These are phyloP conservation scores for Sebastes taczanowskii DNA, from an alignment of 2,797 vertebrate species.

Conservation along the genomic window DNA sequence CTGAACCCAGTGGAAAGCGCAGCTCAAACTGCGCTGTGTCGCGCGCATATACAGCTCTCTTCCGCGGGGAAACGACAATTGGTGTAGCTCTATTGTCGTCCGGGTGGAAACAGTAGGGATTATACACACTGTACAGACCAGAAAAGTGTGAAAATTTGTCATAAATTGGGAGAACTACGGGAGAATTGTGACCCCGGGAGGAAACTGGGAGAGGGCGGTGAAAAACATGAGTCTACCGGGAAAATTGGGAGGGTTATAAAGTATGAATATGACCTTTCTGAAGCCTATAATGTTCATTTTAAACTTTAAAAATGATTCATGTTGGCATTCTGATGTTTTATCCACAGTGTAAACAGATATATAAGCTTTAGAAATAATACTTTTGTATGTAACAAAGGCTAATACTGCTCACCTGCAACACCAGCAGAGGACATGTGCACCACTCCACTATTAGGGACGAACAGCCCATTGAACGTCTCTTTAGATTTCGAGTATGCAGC, in stretches of 20 bases:
- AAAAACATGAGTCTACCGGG: too few species aligned
- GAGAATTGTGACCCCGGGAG: too few species aligned
- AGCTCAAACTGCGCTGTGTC: too few species aligned
- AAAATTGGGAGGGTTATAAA: too few species aligned
- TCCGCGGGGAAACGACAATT: rapidly evolving
- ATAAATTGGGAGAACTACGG: too few species aligned
- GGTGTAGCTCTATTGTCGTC: too few species aligned
- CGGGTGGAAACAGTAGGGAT: too few species aligned
- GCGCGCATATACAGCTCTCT: rapidly evolving
- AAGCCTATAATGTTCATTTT: not conserved
- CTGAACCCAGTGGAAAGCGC: rapidly evolving
- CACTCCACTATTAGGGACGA: conserved; percentile 92
- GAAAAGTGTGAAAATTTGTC: too few species aligned
- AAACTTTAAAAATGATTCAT: not conserved
- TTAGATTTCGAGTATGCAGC: conserved; percentile 96
- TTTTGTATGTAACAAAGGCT: not conserved
- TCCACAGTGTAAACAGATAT: not conserved
- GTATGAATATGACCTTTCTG: not conserved
- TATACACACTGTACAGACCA: too few species aligned
- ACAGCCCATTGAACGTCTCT: conserved; percentile 91
- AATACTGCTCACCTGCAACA: conserved; percentile 86
- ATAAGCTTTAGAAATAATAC: not conserved
- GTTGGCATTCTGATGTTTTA: not conserved
- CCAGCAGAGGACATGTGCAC: conserved; percentile 96
- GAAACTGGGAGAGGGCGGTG: too few species aligned